Evolutionary conservation across 2,113 vertebrate species (phyloP).

Genomic region (Ceratotherium simum): DNA sequence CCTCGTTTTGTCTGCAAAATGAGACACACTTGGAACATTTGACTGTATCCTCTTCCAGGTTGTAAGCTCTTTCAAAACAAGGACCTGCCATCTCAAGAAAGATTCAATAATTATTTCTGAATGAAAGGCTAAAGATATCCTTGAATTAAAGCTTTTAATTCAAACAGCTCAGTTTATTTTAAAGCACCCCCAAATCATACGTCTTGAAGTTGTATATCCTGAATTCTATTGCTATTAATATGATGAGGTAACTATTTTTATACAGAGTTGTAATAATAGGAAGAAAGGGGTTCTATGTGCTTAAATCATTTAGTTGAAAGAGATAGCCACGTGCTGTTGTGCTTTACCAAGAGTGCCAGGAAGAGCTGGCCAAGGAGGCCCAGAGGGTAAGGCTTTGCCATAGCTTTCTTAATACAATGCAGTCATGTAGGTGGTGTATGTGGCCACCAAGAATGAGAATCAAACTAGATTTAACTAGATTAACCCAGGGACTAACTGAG

Average conservation of each 20-base stretch:
- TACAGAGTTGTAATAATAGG: background rate
- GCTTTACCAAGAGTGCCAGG: background rate
- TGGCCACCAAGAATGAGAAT: background rate
- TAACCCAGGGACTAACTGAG: background rate
- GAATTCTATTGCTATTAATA: background rate
- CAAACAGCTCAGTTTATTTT: background rate
- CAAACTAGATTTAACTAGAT: background rate
- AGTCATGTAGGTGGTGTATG: background rate
- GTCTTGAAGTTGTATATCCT: background rate
- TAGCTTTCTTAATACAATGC: background rate
- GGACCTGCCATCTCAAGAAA: background rate
- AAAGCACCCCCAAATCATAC: background rate
- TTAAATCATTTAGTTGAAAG: background rate
- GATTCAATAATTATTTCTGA: background rate
- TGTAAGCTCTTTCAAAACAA: background rate
- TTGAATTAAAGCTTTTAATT: background rate
- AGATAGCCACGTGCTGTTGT: background rate
- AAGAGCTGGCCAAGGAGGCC: background rate
- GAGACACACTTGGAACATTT: background rate
- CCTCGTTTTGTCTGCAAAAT: background rate
- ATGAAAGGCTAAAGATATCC: background rate
- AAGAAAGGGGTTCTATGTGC: background rate
- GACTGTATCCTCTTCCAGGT: background rate
- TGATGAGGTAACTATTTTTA: background rate
- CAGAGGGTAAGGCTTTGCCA: background rate